Base-by-base conservation (phyloP, 2,113 vertebrate genomes). In the Microcebus murinus region DNA sequence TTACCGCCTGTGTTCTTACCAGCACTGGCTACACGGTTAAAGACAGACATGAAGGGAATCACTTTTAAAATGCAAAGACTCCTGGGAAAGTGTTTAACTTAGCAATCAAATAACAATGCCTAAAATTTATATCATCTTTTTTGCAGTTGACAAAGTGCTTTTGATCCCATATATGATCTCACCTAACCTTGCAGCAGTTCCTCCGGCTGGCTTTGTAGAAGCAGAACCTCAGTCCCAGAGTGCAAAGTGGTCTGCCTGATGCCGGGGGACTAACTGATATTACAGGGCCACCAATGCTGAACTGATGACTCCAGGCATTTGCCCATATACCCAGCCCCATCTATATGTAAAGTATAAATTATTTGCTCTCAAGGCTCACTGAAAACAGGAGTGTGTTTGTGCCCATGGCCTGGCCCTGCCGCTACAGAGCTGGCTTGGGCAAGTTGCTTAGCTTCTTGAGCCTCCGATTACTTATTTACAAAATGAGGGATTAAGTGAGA, bases 41-140 rank as follows among this genome's bases (percentile, higher is more conserved):
- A 52, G 42, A 48, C 73, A 89, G n/a, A 68, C 6, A 34, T 50
- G 73, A 42, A 36, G 10, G 15, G 14, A 17, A 76, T 73, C n/a
- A 94, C 67, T 92, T 90, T 96, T 76, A 91, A 95, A 88, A 70
- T 82, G 74, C 77, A 96, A 93, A 94, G 87, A 55, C 31, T 87
- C 84, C 74, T 80, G 50, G 48, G 80, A 87, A 92, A 42, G 10
- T 63, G 29, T 52, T 79, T 48, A 84, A 63, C 31, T 71, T 67
- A 61, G 52, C 25, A 42, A n/a, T 89, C 15, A 93, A 67, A 70
- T 87, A 74, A 42, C 61, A 84, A 65, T 76, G 70, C 39, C 29
- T 94, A 68, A 27, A 34, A 74, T 63, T 67, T 59, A 52, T 76
- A 29, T 76, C 29, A 39, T 74, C 42, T 6, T 57, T 84, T 52